Percentiles rank a stretch among this genome's conserved stretches.
Evolutionary conservation across 2,888 invertebrate genomes (phyloP).

Genomic region (Omphaloscelis lunosa): DNA sequence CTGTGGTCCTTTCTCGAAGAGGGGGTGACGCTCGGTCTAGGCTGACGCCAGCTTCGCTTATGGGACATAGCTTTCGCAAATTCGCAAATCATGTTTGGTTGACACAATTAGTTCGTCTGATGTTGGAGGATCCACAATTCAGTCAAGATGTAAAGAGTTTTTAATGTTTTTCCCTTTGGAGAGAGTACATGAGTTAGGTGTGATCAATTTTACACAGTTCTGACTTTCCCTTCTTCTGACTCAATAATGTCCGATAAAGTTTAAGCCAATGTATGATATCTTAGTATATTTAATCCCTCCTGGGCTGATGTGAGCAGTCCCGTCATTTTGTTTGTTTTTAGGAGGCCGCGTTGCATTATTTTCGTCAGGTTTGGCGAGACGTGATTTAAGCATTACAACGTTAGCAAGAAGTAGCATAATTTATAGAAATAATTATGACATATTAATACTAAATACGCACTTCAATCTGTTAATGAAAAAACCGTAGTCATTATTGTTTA

Average conservation of each 20-base stretch:
- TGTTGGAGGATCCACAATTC: neutral
- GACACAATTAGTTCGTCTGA: neutral
- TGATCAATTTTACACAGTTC: neutral
- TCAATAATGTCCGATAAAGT: neutral
- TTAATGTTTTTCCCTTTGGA: neutral
- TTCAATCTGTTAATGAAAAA: too few species aligned
- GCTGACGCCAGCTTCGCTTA: too few species aligned
- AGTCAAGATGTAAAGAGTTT: neutral
- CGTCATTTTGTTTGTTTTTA: neutral
- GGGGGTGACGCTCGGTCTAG: too few species aligned
- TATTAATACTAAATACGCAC: neutral
- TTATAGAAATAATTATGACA: neutral
- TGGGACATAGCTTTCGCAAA: too few species aligned
- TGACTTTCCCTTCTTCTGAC: neutral
- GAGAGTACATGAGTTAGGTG: too few species aligned
- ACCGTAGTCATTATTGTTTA: too few species aligned
- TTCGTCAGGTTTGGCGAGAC: neutral
- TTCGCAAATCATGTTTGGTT: neutral
- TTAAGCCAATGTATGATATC: neutral
- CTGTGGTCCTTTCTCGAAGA: neutral
- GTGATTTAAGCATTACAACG: neutral
- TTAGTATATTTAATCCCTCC: neutral
- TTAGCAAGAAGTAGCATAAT: neutral
- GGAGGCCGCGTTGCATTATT: neutral
- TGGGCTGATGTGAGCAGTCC: neutral